Evolutionary conservation across 2,888 invertebrate species (phyloP), one percentile per base, ranked within the genome.

Genomic region (Actias luna): DNA sequence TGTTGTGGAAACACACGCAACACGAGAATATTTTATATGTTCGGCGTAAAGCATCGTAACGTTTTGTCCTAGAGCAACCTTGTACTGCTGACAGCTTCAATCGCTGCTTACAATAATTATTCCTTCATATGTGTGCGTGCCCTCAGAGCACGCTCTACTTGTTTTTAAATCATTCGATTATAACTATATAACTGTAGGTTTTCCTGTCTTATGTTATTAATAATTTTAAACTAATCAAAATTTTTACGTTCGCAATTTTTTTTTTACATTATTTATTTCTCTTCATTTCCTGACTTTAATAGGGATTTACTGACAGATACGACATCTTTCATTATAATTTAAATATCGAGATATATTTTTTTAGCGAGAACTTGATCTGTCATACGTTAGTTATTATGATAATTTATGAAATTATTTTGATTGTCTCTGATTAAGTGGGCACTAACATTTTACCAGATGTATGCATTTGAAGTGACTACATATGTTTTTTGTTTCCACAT

Each of bases 151-250:
- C 61, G 61, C 57, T 62, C 61, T 55, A 77, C 72, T 74, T 74
- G 75, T 77, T 76, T 69, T 69, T 73, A 76, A n/a, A 78, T 78
- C 77, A 75, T 75, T 72, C 74, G 69, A 75, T 77, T 71, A 77
- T 73, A 71, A 42, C 42, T 42, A 25, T 50, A 50, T 50, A 71
- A 68, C 70, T 58, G 69, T 71, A 68, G 64, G 69, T 73, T 75
- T 76, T 76, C 73, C 75, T 70, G 75, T 75, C 76, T 72, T 68
- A 70, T 69, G 68, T 72, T 70, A 69, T 72, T 57, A 55, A 55
- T 29, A 29, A 52, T 27, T 52, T 5, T 52, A 61, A 74, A 74
- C 72, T 77, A 70, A 77, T 73, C 69, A 66, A 62, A 62, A 42
- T 42, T 42, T 42, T n/a, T 58, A 42, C 42, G 55, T 58, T 16